Evolutionary conservation across 2,797 vertebrate species (phyloP), one percentile per base, ranked within the genome.

Genomic region (Myotis myotis): DNA sequence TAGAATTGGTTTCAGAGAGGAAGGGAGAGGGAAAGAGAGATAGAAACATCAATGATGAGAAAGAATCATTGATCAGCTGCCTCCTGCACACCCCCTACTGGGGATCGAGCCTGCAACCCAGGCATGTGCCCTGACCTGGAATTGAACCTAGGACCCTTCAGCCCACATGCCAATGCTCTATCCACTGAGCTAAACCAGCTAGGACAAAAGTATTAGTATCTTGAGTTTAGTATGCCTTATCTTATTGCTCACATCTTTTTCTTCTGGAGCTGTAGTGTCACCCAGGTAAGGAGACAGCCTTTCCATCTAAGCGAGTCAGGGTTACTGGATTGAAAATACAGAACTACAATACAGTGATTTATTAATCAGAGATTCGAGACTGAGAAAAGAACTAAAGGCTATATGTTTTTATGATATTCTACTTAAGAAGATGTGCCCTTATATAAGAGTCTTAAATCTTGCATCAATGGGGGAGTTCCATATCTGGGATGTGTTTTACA

Each of bases 191-290:
- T 19, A 53, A 53, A 53, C 51, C 51, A 53, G 51, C 51, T 53
- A 53, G 51, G 19, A 57, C 57, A 25, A 55, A 87, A 33, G 33
- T 90, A 17, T 79, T 44, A 76, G 36, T 85, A 83, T 13, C 3
- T 0, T 75, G 53, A 8, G 7, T 57, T 94, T 79, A 66, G 41
- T 87, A 71, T 6, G 71, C 20, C 23, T 94, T 30, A 76, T 82
- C 93, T 89, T 86, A 7, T 86, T 91, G n/a, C 36, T 93, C 33
- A n/a, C 47, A 51, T 55, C 60, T 95, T 87, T 90, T 93, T 80
- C 80, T 80, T 60, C 36, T 17, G 55, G 70, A 64, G n/a, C 86
- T 88, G 1, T 89, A 62, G 83, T 89, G 36, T 86, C 60, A 80
- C 2, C 38, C 49, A 64, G 0, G 68, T 71, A 78, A 79, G 60